Base-by-base conservation (phyloP, 2,113 vertebrate species). In the Eptesicus fuscus region DNA sequence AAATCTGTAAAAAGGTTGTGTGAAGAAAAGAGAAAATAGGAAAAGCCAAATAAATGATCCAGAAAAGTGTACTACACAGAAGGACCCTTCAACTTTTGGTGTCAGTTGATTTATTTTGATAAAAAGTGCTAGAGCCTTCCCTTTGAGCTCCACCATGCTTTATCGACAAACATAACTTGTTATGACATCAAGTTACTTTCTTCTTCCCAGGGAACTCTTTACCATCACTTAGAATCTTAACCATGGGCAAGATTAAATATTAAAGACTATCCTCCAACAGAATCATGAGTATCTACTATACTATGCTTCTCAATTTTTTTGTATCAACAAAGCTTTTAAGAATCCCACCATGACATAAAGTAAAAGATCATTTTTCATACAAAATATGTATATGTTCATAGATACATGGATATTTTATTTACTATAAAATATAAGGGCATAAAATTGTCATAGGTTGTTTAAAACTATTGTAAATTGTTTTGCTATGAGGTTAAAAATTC, bases 51-150 rank as follows among this genome's bases (percentile, higher is more conserved):
- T 32, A 83, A 95, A 73, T 37, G 40, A 53, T 18, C 25, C 28
- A 59, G 51, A 30, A 74, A 40, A 73, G 28, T 22, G 1, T 22
- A 20, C 9, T 28, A 28, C 40, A 49, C 22, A 93, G 35, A 92
- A 30, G 32, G 37, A 73, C 32, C 37, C 42, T 90, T 90, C 92
- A 44, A 13, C 59, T 69, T 87, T 88, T 86, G 83, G 71, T 77
- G 35, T 86, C 90, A 53, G 44, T 30, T 88, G 80, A 95, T 94
- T 69, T 93, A 86, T 93, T 94, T 88, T 92, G 51, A 90, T 77
- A 89, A 91, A 94, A 91, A 87, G 5, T 42, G 4, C 61, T 85
- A 42, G 22, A 92, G 32, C n/a, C 14, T 76, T 91, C 28, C 44
- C n/a, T 95, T 90, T 77, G 47, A 71, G 65, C 10, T 16, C 74